Conservation (phyloP, 2,797 vertebrate genomes). For the Peromyscus eremicus region DNA sequence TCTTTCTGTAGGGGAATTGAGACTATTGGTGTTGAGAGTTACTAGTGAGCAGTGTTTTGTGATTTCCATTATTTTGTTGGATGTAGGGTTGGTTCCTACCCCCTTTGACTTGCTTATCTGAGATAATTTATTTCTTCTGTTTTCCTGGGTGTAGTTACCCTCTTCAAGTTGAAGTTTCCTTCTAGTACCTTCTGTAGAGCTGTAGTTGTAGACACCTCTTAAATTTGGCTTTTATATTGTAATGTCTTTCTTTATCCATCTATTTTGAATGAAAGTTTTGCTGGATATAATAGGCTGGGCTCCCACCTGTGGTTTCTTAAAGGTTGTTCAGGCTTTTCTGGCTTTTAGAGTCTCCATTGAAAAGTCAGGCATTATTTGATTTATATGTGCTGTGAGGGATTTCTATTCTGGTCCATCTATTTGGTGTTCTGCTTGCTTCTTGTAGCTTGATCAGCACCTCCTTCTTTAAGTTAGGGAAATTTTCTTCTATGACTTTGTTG, state of each 20-base stretch:
- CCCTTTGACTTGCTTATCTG: neutral
- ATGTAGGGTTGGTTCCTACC: too few relatives aligned
- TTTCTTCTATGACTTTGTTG: too few relatives aligned
- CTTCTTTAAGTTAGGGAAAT: too few relatives aligned
- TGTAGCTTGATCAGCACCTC: neutral
- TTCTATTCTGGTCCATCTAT: neutral
- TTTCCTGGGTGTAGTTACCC: neutral
- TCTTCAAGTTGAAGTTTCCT: neutral
- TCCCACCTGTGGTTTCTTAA: neutral
- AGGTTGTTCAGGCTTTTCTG: neutral
- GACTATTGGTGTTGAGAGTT: neutral
- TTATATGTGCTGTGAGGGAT: neutral
- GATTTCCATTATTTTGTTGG: neutral
- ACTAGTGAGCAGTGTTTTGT: neutral
- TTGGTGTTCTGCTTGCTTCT: neutral
- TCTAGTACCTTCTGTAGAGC: neutral
- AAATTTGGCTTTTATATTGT: neutral
- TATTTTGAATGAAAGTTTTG: neutral
- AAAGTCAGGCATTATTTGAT: neutral
- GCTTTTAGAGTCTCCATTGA: neutral
- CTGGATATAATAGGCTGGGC: neutral
- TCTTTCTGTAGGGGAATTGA: neutral
- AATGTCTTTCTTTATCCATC: neutral
- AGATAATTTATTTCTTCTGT: neutral
- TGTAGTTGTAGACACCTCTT: neutral